phyloP scores from a whole-genome alignment of 2,797 vertebrate genomes.

The Macropodus opercularis region DNA sequence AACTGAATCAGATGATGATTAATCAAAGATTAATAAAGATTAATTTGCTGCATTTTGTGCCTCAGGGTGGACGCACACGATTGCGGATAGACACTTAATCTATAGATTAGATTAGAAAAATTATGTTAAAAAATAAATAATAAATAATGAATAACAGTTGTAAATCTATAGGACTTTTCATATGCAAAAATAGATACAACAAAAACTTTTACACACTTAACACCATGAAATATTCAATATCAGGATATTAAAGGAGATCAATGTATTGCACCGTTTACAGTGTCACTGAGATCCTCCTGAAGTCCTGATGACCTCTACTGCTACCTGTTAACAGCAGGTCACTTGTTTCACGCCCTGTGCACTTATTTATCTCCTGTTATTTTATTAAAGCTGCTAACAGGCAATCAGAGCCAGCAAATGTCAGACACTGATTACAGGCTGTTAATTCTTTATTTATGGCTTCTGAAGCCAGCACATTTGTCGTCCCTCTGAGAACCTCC shows the following conservation, averaged over 20 bases:
- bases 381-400: conserved; percentile 50
- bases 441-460: conserved; percentile 58
- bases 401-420: conserved; percentile 48
- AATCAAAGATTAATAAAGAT: background rate
- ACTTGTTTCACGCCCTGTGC: conserved; percentile 4
- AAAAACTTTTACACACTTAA: no score
- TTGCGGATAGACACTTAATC: no score
- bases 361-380: conserved; percentile 32
- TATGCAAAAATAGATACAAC: no score
- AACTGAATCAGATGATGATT: background rate
- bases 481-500: conserved; percentile 43
- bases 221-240: no score
- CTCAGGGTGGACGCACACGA: no score
- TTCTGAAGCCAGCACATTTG: conserved; percentile 54
- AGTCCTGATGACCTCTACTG: background rate
- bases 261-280: background rate
- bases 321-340: conserved; percentile 11
- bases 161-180: no score
- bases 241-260: conserved; percentile 8
- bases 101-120: background rate
- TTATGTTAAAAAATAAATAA: no score
- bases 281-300: background rate
- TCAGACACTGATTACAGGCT: conserved; percentile 57
- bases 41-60: no score
- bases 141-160: background rate